Percentiles rank a stretch among this genome's conserved stretches.
Evolutionary conservation across 2,797 vertebrate species (phyloP).

Genomic region (Sebastes steindachneri): DNA sequence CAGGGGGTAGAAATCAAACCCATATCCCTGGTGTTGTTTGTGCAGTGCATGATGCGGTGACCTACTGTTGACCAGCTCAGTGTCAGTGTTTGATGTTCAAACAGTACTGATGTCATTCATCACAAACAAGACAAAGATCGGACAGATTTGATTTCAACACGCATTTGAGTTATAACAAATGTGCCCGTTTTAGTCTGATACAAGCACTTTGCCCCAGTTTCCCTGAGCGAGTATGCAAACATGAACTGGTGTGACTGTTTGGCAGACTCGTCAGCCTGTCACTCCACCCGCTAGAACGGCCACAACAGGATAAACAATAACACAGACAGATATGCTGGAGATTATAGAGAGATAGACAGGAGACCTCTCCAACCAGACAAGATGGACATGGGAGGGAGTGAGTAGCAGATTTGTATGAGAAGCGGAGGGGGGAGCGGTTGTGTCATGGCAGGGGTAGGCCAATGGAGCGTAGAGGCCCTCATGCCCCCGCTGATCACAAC

Average conservation of each 20-base stretch:
- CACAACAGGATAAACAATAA: conserved; percentile 52
- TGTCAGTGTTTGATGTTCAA: neutral
- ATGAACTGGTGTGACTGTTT: conserved; percentile 31
- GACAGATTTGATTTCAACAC: neutral
- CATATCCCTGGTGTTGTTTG: neutral
- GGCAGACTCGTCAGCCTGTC: conserved; percentile 12
- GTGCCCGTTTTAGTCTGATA: neutral
- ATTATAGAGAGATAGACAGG: conserved; percentile 67
- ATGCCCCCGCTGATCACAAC: conserved; percentile 89
- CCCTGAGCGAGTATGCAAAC: conserved; percentile 23
- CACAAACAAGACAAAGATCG: neutral
- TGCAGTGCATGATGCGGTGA: neutral
- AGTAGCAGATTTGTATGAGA: conserved; percentile 67
- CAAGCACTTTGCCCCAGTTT: conserved; percentile 29
- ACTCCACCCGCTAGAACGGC: neutral
- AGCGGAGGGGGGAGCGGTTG: conserved; percentile 47
- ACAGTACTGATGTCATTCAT: neutral
- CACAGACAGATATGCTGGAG: conserved; percentile 62
- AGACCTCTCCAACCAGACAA: conserved; percentile 67
- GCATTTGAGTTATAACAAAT: conserved; percentile 1
- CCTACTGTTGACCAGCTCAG: neutral
- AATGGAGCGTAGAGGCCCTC: conserved; percentile 85
- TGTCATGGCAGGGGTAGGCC: conserved; percentile 77
- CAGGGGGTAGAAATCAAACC: neutral
- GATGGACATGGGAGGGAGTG: conserved; percentile 67